Base-by-base conservation (phyloP, 1,140 invertebrate species). In the Tachypleus tridentatus region DNA sequence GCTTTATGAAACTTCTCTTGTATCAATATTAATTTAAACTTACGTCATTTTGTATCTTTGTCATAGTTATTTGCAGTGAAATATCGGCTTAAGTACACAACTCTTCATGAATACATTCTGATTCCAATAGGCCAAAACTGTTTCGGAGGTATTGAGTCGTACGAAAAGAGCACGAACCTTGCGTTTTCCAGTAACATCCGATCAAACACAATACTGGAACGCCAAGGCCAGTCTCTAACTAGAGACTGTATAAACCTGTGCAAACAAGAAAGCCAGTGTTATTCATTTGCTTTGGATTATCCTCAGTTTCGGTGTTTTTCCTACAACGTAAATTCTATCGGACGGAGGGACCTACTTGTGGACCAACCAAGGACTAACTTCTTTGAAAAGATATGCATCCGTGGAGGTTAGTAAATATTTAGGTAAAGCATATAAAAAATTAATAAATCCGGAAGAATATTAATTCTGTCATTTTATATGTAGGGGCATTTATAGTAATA, bases 101-200 rank as follows among this genome's bases (percentile, higher is more conserved):
- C 29, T 29, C 2, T 29, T 29, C 29, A 29, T 29, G 29, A 29
- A 29, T 29, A 29, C 0, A 29, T 29, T 29, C 2, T 29, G 29
- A 29, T 29, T 29, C 29, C 29, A 29, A 29, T 2, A 29, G 29
- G 29, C 50, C 70, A 71, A 62, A 69, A 67, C 58, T 80, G 79
- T 72, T 80, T 80, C 67, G 79, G 79, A n/a, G 79, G 79, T 10
- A 75, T 78, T 4, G 77, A 79, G 68, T 77, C 77, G 5, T 79
- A 78, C 61, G 79, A 80, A 65, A 80, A 80, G 69, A 76, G 74
- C 0, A 73, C 77, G 3, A 75, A 76, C 50, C 73, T 76, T 49
- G 72, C 74, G 10, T 77, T 78, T 63, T 69, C 65, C 3, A 52
- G 58, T n/a, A 63, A 61, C 8, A 67, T 69, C 7, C 60, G 52